Evolutionary conservation across 2,113 vertebrate species (phyloP).

Genomic region (Gallinago undulata): DNA sequence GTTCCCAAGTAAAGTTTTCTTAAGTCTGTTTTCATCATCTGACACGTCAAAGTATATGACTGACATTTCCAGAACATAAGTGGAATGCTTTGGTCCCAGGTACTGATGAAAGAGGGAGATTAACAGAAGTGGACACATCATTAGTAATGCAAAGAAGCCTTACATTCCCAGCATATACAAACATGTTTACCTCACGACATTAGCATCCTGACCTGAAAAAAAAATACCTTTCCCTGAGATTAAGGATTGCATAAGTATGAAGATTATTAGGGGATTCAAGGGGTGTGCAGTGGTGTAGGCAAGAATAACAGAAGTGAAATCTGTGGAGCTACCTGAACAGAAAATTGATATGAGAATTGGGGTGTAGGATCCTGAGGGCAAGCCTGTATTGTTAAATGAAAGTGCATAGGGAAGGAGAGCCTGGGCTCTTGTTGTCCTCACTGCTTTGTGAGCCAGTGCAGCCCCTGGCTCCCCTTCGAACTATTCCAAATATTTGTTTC

Average conservation of each 20-base stretch:
- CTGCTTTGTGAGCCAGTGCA: background rate
- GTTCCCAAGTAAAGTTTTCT: background rate
- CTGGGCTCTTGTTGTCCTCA: accelerated
- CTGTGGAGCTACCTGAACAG: background rate
- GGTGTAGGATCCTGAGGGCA: background rate
- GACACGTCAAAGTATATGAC: background rate
- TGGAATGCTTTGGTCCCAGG: background rate
- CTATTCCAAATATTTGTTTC: constrained; percentile 52
- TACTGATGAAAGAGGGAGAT: background rate
- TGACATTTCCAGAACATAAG: background rate
- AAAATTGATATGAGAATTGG: background rate
- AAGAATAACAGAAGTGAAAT: background rate
- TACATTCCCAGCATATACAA: background rate
- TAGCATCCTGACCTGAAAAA: background rate
- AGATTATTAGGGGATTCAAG: background rate
- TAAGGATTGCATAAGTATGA: background rate
- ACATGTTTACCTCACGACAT: background rate
- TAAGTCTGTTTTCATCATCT: background rate
- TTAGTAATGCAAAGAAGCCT: background rate
- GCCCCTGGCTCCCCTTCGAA: background rate
- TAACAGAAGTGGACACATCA: background rate
- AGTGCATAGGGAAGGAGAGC: accelerated
- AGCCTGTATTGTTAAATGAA: background rate
- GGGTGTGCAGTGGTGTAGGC: background rate
- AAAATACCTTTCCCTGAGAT: background rate